Evolutionary conservation across 2,797 vertebrate genomes (phyloP), one percentile per base, ranked within the genome.

Genomic region (Garrulus glandarius): DNA sequence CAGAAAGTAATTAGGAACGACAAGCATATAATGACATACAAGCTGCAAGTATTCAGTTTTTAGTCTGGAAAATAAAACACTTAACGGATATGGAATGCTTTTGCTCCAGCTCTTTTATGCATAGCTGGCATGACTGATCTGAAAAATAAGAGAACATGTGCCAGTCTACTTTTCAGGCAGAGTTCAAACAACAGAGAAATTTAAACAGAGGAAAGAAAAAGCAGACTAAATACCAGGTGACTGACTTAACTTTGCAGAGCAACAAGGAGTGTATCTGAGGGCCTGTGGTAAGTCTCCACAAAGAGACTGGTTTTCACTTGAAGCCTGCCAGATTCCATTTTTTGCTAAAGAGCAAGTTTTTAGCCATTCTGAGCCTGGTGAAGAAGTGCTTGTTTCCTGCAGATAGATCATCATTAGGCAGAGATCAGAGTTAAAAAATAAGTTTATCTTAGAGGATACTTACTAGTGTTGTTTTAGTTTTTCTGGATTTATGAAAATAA

Each of bases 1-100:
- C 84, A 95, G 70, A 86, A 97, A 77, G 56, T 87, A 94, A 93
- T 90, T 77, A 92, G 72, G 75, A 96, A 94, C 80, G 88, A 93
- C 79, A 96, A 84, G 70, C 84, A 89, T 59, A 86, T 49, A 84
- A 84, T 70, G 75, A 94, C 64, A 90, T 32, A 67, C 27, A 60
- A 70, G 90, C 80, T 84, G 52, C 77, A 93, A 87, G 83, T 79
- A 89, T 84, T 82, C 78, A 89, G 84, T 65, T 77, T 82, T 96
- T 24, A 91, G 92, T 53, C 87, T 86, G 93, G 85, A 94, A 94
- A 94, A 93, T 84, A 77, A 88, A 95, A 57, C 75, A 86, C 64
- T 95, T 84, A 91, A 86, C 0, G 16, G 92, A 92, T 56, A 95
- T 47, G 74, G 91, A 89, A 96, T 77, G 81, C 47, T 87, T 79